Conservation (phyloP, 2,797 vertebrate species). For the Lutjanus campechanus region DNA sequence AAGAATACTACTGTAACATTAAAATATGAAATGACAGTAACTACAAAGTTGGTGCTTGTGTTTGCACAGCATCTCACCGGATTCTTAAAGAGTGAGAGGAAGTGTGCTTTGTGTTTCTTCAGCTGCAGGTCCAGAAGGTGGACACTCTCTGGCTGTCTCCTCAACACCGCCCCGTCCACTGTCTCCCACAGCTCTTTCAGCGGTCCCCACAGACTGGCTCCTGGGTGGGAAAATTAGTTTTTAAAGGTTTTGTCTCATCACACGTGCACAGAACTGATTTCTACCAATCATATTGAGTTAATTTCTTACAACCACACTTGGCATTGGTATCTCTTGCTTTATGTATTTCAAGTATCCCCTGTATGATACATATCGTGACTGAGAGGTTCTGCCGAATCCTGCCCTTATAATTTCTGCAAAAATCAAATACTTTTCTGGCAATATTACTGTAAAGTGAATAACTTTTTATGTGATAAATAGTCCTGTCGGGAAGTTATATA, state of each 20-base stretch:
- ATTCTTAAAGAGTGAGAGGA: conserved; percentile 96
- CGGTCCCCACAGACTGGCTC: conserved; percentile 97
- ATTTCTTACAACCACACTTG: not conserved
- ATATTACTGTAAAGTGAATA: not conserved
- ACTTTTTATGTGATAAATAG: not conserved
- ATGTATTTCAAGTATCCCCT: not conserved
- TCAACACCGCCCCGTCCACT: conserved; percentile 92
- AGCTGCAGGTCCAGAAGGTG: conserved; percentile 94
- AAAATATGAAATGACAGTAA: not conserved
- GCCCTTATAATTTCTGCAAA: not conserved
- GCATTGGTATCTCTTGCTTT: not conserved
- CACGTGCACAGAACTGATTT: not conserved
- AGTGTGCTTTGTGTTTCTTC: conserved; percentile 97
- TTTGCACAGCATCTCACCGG: conserved; percentile 85
- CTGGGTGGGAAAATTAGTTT: conserved; percentile 75
- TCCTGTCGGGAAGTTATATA: not conserved
- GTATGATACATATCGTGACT: not conserved
- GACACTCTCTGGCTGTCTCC: conserved; percentile 92
- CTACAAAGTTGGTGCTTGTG: not conserved
- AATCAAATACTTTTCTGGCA: not conserved
- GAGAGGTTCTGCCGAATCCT: not conserved
- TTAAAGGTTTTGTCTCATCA: not conserved
- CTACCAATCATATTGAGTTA: not conserved
- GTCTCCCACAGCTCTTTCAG: conserved; percentile 97
- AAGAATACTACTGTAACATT: not conserved